Percentiles rank a stretch among this genome's conserved stretches.
These are phyloP conservation scores for Cyclina sinensis DNA, from an alignment of 1,140 invertebrate genomes.

Conservation along the genomic window DNA sequence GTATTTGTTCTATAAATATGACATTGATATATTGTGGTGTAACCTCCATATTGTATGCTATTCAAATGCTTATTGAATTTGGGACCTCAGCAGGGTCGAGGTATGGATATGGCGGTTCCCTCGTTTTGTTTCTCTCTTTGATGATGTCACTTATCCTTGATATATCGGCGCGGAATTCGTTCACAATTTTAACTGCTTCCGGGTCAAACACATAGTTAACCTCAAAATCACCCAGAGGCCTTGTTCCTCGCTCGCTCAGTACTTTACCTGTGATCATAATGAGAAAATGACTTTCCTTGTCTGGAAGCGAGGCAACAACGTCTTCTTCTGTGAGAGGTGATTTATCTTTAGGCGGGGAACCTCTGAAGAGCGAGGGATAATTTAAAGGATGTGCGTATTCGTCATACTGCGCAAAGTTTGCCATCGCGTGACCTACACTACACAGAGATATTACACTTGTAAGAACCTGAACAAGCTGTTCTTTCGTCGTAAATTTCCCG, in stretches of 20 bases:
- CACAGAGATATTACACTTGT: slow-evolving; percentile 85
- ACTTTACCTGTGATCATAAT: slow-evolving; percentile 85
- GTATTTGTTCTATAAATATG: no score
- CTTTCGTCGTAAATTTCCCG: slow-evolving; percentile 78
- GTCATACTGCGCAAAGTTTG: slow-evolving; percentile 84
- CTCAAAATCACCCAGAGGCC: slow-evolving; percentile 86
- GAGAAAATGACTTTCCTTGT: slow-evolving; percentile 67
- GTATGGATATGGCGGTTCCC: slow-evolving; percentile 9
- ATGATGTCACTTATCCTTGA: slow-evolving; percentile 20
- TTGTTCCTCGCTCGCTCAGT: slow-evolving; percentile 83
- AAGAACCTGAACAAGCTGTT: slow-evolving; percentile 82
- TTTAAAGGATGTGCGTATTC: slow-evolving; percentile 86
- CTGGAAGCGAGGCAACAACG: slow-evolving; percentile 66
- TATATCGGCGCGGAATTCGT: slow-evolving; percentile 25
- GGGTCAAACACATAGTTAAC: slow-evolving; percentile 85
- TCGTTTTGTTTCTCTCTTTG: slow-evolving; percentile 19
- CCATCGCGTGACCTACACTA: slow-evolving; percentile 86
- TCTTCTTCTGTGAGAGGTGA: slow-evolving; percentile 70
- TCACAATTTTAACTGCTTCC: slow-evolving; percentile 76
- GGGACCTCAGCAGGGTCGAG: slow-evolving; percentile 38
- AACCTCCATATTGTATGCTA: no score
- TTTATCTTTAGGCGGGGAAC: slow-evolving; percentile 83
- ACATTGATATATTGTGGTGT: no score
- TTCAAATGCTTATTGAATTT: slow-evolving; percentile 42
- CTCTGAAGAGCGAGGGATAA: slow-evolving; percentile 85